Base-by-base conservation (phyloP, 1,140 invertebrate species). In the Apis cerana region DNA sequence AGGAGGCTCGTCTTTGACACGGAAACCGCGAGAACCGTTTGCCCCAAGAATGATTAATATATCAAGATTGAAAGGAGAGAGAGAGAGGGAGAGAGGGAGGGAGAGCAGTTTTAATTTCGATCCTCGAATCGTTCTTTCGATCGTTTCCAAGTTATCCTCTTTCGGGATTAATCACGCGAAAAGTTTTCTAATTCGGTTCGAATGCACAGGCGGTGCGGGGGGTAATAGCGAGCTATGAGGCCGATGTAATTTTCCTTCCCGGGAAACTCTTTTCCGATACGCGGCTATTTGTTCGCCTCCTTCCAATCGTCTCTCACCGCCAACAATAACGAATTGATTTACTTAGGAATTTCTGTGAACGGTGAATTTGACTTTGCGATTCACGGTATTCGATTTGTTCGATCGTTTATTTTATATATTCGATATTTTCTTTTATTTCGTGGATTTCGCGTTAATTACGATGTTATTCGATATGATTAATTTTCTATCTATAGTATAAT, bases 21-120 rank as follows among this genome's bases (percentile, higher is more conserved):
- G 17, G 54, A 19, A 62, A 72, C 69, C 65, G 23, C 59, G 23
- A 52, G 72, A 62, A 76, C 48, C 61, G 33, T 58, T 56, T 54
- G 21, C 43, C 11, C 75, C 23, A 21, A n/a, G 52, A 68, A 82
- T 33, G 76, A 82, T 87, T 87, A 72, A 72, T 43, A 76, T 77
- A 48, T 43, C 33, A 4, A 33, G 33, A 33, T 33, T 2, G 33
- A 43, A 43, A 43, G 33, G 33, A 43, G 33, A 43, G 33, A 43
- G 5, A 0, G 33, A 43, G 33, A 7, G 33, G 0, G 1, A 0
- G 33, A 33, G 33, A 33, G 12, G 19, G 19, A 48, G 2, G 0
- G 0, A 27, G 13, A 10, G 2, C 9, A n/a, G 33, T 59, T 79
- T 71, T 52, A 52, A 59, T 13, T 50, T 50, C 12, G 13, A 48